phyloP scores from a whole-genome alignment of 2,888 invertebrate genomes.

The Andrena hattorfiana region DNA sequence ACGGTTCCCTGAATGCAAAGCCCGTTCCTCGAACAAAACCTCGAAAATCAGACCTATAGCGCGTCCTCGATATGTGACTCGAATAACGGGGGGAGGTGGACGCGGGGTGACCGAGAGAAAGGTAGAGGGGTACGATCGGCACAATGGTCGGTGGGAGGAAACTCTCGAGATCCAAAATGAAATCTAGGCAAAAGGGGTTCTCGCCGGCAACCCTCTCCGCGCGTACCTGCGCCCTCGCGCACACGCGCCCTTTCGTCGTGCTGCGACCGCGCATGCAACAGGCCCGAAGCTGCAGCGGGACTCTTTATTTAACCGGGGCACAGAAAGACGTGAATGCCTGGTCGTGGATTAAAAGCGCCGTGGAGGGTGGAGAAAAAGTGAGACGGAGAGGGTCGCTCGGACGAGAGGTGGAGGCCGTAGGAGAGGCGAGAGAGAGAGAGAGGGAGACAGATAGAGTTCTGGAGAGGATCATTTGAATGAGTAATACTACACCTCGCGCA shows the following conservation, averaged over 20 bases:
- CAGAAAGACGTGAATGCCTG: conserved; percentile 82
- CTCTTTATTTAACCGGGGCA: conserved; percentile 81
- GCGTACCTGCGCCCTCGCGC: conserved; percentile 18
- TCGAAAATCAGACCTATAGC: conserved; percentile 65
- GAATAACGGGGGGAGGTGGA: conserved; percentile 69
- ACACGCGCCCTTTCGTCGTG: conserved; percentile 18
- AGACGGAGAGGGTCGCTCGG: conserved; percentile 31
- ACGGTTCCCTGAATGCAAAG: conserved; percentile 43
- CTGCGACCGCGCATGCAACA: conserved; percentile 66
- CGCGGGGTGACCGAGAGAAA: conserved; percentile 8
- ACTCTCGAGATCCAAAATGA: conserved; percentile 74
- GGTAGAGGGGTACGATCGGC: conserved; percentile 56
- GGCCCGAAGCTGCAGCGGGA: conserved; percentile 63
- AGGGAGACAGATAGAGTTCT: conserved; percentile 56
- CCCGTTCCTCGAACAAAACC: conserved; percentile 43
- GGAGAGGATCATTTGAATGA: conserved; percentile 85
- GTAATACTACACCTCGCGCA: conserved; percentile 85
- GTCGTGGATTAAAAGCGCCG: conserved; percentile 81
- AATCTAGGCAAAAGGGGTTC: conserved; percentile 77
- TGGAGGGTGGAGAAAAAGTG: conserved; percentile 49
- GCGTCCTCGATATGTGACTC: conserved; percentile 75
- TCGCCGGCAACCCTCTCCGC: conserved; percentile 51
- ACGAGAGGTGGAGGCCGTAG: conserved; percentile 10
- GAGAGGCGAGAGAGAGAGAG: conserved; percentile 34
- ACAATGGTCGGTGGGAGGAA: conserved; percentile 72